These are phyloP conservation scores for Meliscaeva auricollis DNA, from an alignment of 2,888 invertebrate species.

Conservation along the genomic window DNA sequence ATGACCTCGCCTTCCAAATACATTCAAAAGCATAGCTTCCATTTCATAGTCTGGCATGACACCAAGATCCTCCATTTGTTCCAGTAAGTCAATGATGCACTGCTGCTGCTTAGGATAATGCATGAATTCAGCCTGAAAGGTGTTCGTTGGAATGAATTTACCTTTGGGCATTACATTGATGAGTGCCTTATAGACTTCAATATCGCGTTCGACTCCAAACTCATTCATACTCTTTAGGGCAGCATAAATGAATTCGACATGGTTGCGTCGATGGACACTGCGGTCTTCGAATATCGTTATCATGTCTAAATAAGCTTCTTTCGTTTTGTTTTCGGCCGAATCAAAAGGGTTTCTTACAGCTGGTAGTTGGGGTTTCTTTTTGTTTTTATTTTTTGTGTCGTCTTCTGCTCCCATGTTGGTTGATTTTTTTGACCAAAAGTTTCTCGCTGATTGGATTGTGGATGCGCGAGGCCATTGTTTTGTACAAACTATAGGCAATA, in stretches of 20 bases:
- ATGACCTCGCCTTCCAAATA: constrained; percentile 92
- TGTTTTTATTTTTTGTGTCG: constrained; percentile 35
- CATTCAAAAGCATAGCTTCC: constrained; percentile 91
- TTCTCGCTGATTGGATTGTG: constrained; percentile 9
- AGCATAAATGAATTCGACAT: constrained; percentile 97
- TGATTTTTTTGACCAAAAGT: constrained; percentile 63
- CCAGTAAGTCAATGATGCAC: constrained; percentile 92
- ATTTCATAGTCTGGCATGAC: constrained; percentile 97
- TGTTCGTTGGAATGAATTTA: constrained; percentile 92
- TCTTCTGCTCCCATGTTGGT: not conserved
- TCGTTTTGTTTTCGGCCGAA: constrained; percentile 82
- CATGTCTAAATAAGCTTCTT: constrained; percentile 89
- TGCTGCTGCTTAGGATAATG: constrained; percentile 98
- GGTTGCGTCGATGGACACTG: constrained; percentile 90
- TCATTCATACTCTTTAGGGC: constrained; percentile 95
- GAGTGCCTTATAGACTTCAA: constrained; percentile 93
- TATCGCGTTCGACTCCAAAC: constrained; percentile 94
- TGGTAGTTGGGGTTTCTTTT: constrained; percentile 77
- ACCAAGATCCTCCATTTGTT: constrained; percentile 97
- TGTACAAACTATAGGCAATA: constrained; percentile 32
- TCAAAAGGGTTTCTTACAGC: constrained; percentile 81
- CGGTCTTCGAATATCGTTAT: constrained; percentile 90
- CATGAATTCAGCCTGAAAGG: constrained; percentile 94
- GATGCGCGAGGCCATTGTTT: constrained; percentile 29
- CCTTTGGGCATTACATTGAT: constrained; percentile 95